Evolutionary conservation across 2,888 invertebrate species (phyloP).

Genomic region (Oligia latruncula): DNA sequence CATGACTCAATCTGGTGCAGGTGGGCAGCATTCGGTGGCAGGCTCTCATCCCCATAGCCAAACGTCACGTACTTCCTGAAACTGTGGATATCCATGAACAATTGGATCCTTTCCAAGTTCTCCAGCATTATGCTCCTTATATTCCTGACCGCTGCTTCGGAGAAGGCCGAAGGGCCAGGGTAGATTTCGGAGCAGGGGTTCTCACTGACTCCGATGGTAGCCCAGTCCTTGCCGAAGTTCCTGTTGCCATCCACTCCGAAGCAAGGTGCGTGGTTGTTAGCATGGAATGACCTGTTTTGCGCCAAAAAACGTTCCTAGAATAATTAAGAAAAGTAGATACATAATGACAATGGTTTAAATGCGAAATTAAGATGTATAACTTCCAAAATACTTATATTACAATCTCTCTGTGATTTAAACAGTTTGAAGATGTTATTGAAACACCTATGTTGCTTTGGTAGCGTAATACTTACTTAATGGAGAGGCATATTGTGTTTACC

Average conservation of each 20-base stretch:
- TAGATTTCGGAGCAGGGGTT: conserved; percentile 90
- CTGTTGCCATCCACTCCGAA: conserved; percentile 93
- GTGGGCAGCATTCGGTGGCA: conserved; percentile 82
- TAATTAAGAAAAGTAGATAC: not conserved
- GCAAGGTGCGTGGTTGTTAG: conserved; percentile 78
- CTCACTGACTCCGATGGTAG: conserved; percentile 89
- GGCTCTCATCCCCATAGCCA: conserved; percentile 70
- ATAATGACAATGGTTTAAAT: not conserved
- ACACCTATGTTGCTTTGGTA: not conserved
- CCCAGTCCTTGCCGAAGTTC: conserved; percentile 91
- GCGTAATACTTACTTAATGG: not conserved
- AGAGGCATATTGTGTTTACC: not conserved
- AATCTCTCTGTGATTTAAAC: not conserved
- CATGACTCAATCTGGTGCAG: conserved; percentile 76
- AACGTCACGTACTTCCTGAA: conserved; percentile 90
- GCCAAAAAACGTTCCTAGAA: conserved; percentile 90
- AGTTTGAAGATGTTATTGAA: not conserved
- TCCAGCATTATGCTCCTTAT: conserved; percentile 89
- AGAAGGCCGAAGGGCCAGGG: conserved; percentile 90
- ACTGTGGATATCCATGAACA: conserved; percentile 93
- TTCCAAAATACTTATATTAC: not conserved
- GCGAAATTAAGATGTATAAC: not conserved
- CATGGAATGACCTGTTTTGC: conserved; percentile 89
- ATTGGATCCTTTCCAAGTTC: conserved; percentile 84
- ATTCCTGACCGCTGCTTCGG: conserved; percentile 91